Base-by-base conservation (phyloP, 1,140 invertebrate genomes). In the Ceratitis capitata region DNA sequence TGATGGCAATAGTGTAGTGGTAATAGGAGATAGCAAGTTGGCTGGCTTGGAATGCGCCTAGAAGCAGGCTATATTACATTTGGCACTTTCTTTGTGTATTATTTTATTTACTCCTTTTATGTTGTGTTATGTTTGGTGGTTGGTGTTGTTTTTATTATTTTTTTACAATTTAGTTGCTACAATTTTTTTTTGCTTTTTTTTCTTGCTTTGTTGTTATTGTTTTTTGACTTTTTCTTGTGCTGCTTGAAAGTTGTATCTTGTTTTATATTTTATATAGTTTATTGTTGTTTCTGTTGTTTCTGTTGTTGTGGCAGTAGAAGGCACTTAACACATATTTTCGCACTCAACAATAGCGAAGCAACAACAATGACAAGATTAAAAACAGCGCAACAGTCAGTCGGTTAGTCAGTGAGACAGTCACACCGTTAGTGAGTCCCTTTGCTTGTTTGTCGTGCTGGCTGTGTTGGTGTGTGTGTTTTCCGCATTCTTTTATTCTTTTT, bases 341-440 rank as follows among this genome's bases (percentile, higher is more conserved):
- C 69, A 78, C 69, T 78, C 42, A 78, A 78, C 69, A 78, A 45
- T 78, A n/a, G n/a, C n/a, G n/a, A n/a, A n/a, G n/a, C 69, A 78
- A 78, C 69, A 78, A 78, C 69, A 78, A 45, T 45, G n/a, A n/a
- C n/a, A n/a, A n/a, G n/a, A n/a, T n/a, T n/a, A n/a, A 78, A 19
- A 39, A 42, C n/a, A 39, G 69, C 69, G 42, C 69, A 78, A 9
- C 69, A 45, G 69, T 45, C 69, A 45, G 32, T 1, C 32, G 32
- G 58, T 64, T 9, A 64, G 32, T 14, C 32, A 45, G 42, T 23
- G n/a, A 35, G 32, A 4, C 56, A 29, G 23, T 6, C 14, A 14
- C 9, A 10, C 42, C n/a, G 69, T 78, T 23, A 0, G 29, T 64
- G 23, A 23, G 23, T 64, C 29, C 14, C 58, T 10, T 35, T 64